Evolutionary conservation across 1,140 invertebrate species (phyloP).

Genomic region (Caerostris darwini): DNA sequence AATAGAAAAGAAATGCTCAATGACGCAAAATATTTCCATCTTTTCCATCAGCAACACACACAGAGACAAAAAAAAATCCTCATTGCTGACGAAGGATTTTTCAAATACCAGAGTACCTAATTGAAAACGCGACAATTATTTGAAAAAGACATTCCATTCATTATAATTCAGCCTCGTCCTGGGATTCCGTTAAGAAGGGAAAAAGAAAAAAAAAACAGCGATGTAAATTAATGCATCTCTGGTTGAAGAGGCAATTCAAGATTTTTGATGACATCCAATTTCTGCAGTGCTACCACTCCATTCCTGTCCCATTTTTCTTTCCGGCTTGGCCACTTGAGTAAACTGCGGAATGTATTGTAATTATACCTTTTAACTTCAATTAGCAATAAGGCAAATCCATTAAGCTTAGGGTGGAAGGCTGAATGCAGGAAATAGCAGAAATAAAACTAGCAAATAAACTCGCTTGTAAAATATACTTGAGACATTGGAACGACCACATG

Average conservation of each 20-base stretch:
- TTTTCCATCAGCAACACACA: background rate
- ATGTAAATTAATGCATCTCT: background rate
- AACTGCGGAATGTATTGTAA: slow-evolving; percentile 39
- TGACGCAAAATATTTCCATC: no score
- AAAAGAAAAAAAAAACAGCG: background rate
- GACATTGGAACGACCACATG: background rate
- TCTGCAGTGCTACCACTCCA: background rate
- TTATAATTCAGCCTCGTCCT: background rate
- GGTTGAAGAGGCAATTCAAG: slow-evolving; percentile 5
- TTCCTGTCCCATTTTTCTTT: background rate
- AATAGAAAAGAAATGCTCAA: no score
- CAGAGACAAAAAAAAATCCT: background rate
- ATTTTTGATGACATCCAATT: slow-evolving; percentile 34
- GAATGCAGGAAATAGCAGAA: background rate
- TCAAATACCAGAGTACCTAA: background rate
- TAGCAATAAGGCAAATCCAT: slow-evolving; percentile 22
- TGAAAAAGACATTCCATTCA: slow-evolving; percentile 11
- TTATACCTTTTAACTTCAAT: slow-evolving; percentile 27
- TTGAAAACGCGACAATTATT: background rate
- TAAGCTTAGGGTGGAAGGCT: background rate
- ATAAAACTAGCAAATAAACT: background rate
- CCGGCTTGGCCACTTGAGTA: background rate
- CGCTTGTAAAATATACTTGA: background rate
- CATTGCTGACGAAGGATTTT: background rate
- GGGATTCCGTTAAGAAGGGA: background rate